Evolutionary conservation across 2,888 invertebrate genomes (phyloP), one percentile per base, ranked within the genome.

Genomic region (Rhorus exstirpatorius): DNA sequence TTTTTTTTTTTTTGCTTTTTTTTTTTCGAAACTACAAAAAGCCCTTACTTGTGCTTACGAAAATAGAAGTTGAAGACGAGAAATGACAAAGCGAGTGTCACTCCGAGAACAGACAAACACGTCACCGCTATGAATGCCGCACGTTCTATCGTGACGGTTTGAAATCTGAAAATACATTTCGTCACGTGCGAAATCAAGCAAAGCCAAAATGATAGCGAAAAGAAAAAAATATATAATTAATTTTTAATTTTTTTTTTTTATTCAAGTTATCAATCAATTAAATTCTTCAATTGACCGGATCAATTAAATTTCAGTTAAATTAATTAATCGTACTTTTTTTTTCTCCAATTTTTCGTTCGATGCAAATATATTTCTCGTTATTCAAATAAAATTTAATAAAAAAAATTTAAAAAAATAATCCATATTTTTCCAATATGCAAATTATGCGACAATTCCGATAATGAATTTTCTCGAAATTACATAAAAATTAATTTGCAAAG

Each of bases 61-160:
- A 97, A 97, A 93, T 97, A 96, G 85, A 97, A 94, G 93, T 97
- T 98, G 91, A 97, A 97, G 71, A 95, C 95, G 83, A 98, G 93
- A 90, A 97, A 97, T 3, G 95, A 95, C 21, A 97, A 92, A 0
- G 97, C 96, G 68, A 97, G 91, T 0, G 95, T 94, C 44, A 97
- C 96, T 1, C 97, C 97, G 67, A 96, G 94, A 38, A 95, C 94
- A 1, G 97, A 96, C 24, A 97, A 93, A 2, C 95, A 94, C 0
- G 96, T 95, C 2, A 97, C 96, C 0, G 95, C 95, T 71, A 97
- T 94, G 91, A 97, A 96, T 0, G 97, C 96, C 0, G 95, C 94
- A 19, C 96, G 95, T 89, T 97, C 96, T 78, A 98, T 96, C 0
- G 96, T 96, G 87, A 97, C 96, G 85, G 97, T 95, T 55, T 96